These are phyloP conservation scores for Ypsolopha scabrella DNA, from an alignment of 2,888 invertebrate genomes.

Conservation along the genomic window DNA sequence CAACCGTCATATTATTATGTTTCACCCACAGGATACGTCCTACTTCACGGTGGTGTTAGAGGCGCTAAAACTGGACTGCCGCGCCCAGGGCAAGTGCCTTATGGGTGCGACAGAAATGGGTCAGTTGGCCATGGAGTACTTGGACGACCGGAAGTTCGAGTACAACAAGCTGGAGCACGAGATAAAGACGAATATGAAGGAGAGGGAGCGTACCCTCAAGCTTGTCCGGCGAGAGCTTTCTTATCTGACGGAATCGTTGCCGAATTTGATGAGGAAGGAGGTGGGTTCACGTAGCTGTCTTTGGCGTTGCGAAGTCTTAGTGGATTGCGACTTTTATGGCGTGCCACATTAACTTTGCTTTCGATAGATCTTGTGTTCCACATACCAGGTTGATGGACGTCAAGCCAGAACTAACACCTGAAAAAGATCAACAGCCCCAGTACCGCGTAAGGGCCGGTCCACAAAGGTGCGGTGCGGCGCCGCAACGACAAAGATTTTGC, in stretches of 20 bases:
- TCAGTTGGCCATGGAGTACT: conserved; percentile 75
- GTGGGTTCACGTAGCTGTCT: conserved; percentile 18
- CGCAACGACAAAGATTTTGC: too few relatives aligned
- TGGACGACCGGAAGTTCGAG: conserved; percentile 73
- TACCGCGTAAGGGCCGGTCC: too few relatives aligned
- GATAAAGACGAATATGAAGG: conserved; percentile 74
- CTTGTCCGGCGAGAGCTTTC: conserved; percentile 56
- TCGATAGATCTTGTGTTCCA: too few relatives aligned
- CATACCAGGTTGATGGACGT: too few relatives aligned
- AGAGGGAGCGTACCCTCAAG: conserved; percentile 68
- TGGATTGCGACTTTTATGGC: too few relatives aligned
- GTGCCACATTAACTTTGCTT: too few relatives aligned
- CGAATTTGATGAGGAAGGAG: conserved; percentile 56
- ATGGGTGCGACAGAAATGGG: conserved; percentile 75
- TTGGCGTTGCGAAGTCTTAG: neutral
- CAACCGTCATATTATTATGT: too few relatives aligned
- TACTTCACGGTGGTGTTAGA: conserved; percentile 74
- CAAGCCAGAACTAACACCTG: too few relatives aligned
- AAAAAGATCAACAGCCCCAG: too few relatives aligned
- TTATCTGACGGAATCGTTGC: conserved; percentile 52
- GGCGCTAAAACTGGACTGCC: conserved; percentile 68
- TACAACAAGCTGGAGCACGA: conserved; percentile 69
- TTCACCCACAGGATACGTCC: conserved; percentile 65
- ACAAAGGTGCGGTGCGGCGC: too few relatives aligned
- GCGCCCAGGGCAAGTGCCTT: conserved; percentile 72